phyloP scores from a whole-genome alignment of 1,140 invertebrate genomes.

The Aphidius gifuensis region DNA sequence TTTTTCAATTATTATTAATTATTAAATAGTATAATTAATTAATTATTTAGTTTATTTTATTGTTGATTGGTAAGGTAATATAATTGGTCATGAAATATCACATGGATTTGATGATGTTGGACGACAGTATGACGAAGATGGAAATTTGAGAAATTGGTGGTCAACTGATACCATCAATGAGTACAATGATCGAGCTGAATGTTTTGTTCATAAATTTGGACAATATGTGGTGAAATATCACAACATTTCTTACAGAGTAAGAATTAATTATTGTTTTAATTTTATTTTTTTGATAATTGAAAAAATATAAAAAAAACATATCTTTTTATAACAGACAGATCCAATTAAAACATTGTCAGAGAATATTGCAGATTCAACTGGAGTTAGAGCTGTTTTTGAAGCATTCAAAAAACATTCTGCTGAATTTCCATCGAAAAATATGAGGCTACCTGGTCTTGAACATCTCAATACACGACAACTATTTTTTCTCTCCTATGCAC shows the following conservation, averaged over 20 bases:
- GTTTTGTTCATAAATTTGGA: slow-evolving; percentile 69
- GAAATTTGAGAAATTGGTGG: slow-evolving; percentile 79
- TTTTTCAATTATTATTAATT: too few species aligned
- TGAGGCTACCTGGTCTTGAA: slow-evolving; percentile 17
- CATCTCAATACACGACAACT: slow-evolving; percentile 5
- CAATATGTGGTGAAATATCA: neutral
- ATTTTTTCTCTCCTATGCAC: slow-evolving; percentile 14
- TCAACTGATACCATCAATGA: slow-evolving; percentile 60
- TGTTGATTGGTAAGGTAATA: too few species aligned
- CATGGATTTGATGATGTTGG: slow-evolving; percentile 70
- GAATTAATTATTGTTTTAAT: neutral
- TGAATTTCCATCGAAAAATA: neutral
- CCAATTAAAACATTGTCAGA: slow-evolving; percentile 3
- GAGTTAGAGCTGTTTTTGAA: slow-evolving; percentile 11
- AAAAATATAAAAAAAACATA: neutral
- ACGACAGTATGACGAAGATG: slow-evolving; percentile 66
- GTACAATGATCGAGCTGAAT: slow-evolving; percentile 70
- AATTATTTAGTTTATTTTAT: too few species aligned
- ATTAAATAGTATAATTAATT: too few species aligned
- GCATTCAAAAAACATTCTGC: slow-evolving; percentile 9
- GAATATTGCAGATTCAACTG: slow-evolving; percentile 18
- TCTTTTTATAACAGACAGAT: slow-evolving; percentile 3
- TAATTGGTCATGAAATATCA: slow-evolving; percentile 68
- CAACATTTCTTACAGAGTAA: neutral
- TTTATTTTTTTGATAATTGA: neutral